A percentile compares a stretch with the other conserved stretches of the same genome.
Evolutionary conservation across 2,113 vertebrate genomes (phyloP).

Genomic region (Elephas maximus): DNA sequence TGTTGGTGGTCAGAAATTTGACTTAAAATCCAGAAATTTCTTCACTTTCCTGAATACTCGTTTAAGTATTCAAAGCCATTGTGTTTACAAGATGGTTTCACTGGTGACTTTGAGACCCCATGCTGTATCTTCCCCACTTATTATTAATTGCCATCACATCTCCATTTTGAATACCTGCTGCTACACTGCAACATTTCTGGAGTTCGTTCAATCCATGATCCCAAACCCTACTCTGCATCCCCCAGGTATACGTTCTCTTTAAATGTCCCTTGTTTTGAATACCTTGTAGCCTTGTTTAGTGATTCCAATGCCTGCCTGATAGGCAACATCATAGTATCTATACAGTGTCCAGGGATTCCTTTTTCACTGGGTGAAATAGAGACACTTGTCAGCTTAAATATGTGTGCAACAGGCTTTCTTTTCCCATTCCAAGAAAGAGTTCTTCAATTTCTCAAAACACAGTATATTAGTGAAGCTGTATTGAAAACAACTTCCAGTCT

Average conservation of each 20-base stretch:
- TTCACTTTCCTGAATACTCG: neutral
- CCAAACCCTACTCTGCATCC: neutral
- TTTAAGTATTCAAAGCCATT: neutral
- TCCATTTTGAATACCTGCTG: neutral
- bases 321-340: neutral
- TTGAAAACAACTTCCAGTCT: slow-evolving; percentile 20
- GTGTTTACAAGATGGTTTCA: neutral
- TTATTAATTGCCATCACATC: neutral
- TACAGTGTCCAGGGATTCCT: neutral
- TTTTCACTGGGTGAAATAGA: neutral
- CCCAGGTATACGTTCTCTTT: neutral
- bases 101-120: neutral
- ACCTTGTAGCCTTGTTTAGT: neutral
- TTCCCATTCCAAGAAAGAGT: neutral
- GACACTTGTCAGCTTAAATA: neutral
- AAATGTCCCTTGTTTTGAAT: neutral
- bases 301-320: neutral
- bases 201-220: neutral
- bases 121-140: neutral
- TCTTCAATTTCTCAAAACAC: neutral
- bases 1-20: neutral
- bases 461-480: neutral
- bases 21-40: neutral
- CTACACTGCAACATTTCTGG: neutral
- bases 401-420: neutral